Base-by-base conservation (phyloP, 2,797 vertebrate species). In the Tarsius wallacei region DNA sequence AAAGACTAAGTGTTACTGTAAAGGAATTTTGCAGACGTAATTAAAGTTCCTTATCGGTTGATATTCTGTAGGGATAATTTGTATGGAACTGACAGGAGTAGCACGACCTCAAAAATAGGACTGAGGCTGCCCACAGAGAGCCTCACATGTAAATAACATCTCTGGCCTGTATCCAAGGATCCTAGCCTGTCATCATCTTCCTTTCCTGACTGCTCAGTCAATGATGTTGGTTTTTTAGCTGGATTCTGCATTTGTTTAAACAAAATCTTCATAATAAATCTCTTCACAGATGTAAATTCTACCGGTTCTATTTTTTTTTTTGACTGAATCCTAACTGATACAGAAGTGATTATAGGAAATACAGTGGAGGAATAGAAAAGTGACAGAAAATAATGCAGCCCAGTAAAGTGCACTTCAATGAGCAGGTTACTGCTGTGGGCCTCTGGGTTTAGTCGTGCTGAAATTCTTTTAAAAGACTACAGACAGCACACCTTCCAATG, bases 391-490 rank as follows among this genome's bases (percentile, higher is more conserved):
- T 31, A 7, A 49, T 12, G 2, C 12, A 55, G 64, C 5, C 6
- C 36, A 66, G 15, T 42, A 15, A 80, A 73, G 11, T 49, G 13
- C n/a, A 3, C 7, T 88, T 88, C n/a, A n/a, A 33, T 42, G 31
- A 73, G 5, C 8, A n/a, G 5, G 13, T 31, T 10, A 10, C 2
- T 81, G 3, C 7, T 42, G n/a, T n/a, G 19, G 5, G 0, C 1
- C 87, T 26, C 6, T 24, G 14, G 7, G 15, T 12, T 63, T 17
- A 49, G 9, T 36, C 19, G 10, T 3, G 19, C 2, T 11, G 19
- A 10, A 87, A 47, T 71, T 0, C 3, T 47, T 81, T 19, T 14
- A 9, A 61, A 28, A 17, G 2, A 28, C 15, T 64, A 2, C 26
- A 15, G 36, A n/a, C 7, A 49, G 13, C 7, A 66, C 1, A 19